phyloP scores from a whole-genome alignment of 2,888 invertebrate genomes.

The Zeuzera pyrina region DNA sequence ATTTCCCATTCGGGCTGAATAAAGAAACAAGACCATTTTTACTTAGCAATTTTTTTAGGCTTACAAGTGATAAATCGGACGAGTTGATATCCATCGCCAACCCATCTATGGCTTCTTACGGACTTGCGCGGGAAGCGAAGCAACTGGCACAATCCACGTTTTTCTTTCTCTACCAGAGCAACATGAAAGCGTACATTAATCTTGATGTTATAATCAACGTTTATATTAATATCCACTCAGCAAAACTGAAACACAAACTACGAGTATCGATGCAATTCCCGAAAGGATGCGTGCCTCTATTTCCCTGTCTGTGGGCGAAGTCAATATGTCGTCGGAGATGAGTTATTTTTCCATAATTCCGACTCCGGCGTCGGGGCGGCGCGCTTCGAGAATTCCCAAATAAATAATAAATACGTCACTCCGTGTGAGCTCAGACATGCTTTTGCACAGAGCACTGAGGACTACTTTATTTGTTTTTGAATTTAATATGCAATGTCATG shows the following conservation, averaged over 20 bases:
- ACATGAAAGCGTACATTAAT: constrained; percentile 1
- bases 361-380: constrained; percentile 23
- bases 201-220: too few species aligned
- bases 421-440: constrained; percentile 23
- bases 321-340: constrained; percentile 65
- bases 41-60: too few species aligned
- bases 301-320: constrained; percentile 46
- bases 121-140: too few species aligned
- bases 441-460: constrained; percentile 26
- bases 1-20: too few species aligned
- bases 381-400: constrained; percentile 59
- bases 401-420: constrained; percentile 69
- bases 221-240: too few species aligned
- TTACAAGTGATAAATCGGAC: too few species aligned
- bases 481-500: constrained; percentile 39
- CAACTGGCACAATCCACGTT: constrained; percentile 6
- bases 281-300: constrained; percentile 42
- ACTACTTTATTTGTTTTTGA: constrained; percentile 32
- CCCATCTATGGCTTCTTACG: too few species aligned
- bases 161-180: too few species aligned
- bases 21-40: too few species aligned
- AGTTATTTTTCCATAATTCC: constrained; percentile 63
- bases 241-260: constrained; percentile 22
- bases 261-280: constrained; percentile 54
- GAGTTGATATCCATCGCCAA: too few species aligned